A percentile compares a stretch with the other conserved stretches of the same genome.
phyloP scores from a whole-genome alignment of 2,888 invertebrate species.

The Napeogenes inachia region DNA sequence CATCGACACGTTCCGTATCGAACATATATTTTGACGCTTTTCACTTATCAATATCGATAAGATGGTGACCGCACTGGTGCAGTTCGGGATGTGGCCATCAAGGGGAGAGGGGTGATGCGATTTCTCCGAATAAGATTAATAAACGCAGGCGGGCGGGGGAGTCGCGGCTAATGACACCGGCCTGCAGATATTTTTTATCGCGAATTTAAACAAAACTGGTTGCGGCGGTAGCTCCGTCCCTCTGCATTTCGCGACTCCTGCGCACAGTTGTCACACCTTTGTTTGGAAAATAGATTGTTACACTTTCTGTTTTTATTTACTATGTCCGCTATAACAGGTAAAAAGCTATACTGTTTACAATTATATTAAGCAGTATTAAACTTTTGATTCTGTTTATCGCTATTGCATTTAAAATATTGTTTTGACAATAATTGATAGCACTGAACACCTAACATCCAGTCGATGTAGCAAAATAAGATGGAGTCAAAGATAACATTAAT shows the following conservation, averaged over 20 bases:
- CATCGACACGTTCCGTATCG: too few species aligned
- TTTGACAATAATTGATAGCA: too few species aligned
- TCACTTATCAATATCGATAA: constrained; percentile 19
- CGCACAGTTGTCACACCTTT: constrained; percentile 19
- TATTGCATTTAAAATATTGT: too few species aligned
- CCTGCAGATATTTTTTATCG: constrained; percentile 72
- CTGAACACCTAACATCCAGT: too few species aligned
- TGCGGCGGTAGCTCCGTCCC: constrained; percentile 41
- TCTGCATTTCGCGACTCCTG: constrained; percentile 24
- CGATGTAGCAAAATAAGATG: too few species aligned
- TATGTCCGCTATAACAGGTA: background rate
- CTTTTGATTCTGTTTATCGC: too few species aligned
- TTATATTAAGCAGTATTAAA: background rate
- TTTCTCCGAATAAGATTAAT: constrained; percentile 74
- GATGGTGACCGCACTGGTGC: constrained; percentile 19
- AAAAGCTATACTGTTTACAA: background rate
- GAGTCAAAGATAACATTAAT: too few species aligned
- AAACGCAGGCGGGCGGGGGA: constrained; percentile 58
- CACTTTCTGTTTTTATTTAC: constrained; percentile 7
- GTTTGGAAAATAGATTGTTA: constrained; percentile 23
- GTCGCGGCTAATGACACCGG: constrained; percentile 70
- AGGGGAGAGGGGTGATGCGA: constrained; percentile 53
- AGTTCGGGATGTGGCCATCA: constrained; percentile 20
- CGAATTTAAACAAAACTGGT: constrained; percentile 72
- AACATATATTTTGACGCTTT: too few species aligned